These are phyloP conservation scores for Argyresthia albistria DNA, from an alignment of 2,888 invertebrate species.

Conservation along the genomic window DNA sequence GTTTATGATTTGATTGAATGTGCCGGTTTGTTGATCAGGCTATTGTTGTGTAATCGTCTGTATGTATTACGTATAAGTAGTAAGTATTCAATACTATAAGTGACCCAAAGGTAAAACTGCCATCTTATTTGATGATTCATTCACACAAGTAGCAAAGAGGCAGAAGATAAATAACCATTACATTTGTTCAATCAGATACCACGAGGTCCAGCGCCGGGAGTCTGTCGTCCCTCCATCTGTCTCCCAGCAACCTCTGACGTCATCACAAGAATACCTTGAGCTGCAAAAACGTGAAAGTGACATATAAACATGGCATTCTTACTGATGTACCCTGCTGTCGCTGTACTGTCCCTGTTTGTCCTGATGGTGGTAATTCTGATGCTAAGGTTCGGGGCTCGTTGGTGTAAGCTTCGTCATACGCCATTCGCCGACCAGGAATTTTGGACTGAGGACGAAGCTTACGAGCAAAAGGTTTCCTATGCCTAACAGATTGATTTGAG, in stretches of 20 bases:
- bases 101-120: no score
- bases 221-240: conserved; percentile 37
- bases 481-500: conserved; percentile 31
- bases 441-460: conserved; percentile 76
- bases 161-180: no score
- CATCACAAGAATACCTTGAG: conserved; percentile 72
- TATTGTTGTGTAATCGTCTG: no score
- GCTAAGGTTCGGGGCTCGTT: conserved; percentile 80
- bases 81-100: no score
- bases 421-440: conserved; percentile 76
- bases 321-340: conserved; percentile 84
- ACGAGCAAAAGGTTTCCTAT: conserved; percentile 76
- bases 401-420: conserved; percentile 80
- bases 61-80: no score
- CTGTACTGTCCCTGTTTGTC: conserved; percentile 80
- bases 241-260: conserved; percentile 50
- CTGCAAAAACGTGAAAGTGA: conserved; percentile 86
- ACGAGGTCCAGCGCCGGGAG: conserved; percentile 27
- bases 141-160: no score
- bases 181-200: conserved; percentile 30
- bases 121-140: no score
- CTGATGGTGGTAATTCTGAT: conserved; percentile 82
- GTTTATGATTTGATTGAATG: no score
- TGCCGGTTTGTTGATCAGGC: no score
- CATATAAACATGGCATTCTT: conserved; percentile 82